Percentiles rank a stretch among this genome's conserved stretches.
Evolutionary conservation across 2,888 invertebrate species (phyloP).

Genomic region (Himalopsyche anomala): DNA sequence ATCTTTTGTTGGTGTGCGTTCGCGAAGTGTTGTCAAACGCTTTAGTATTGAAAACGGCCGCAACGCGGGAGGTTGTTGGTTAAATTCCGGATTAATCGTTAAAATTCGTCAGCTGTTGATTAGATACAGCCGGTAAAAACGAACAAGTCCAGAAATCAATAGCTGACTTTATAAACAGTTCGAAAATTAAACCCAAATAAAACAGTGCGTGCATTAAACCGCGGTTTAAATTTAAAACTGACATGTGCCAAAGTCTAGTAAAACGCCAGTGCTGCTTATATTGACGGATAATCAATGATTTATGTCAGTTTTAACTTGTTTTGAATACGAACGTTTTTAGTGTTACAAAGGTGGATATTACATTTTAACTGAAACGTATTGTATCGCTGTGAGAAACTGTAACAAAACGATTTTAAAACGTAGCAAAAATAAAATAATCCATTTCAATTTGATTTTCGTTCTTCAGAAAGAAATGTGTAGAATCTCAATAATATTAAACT

Average conservation of each 20-base stretch:
- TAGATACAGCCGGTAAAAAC: not conserved
- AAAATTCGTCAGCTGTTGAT: constrained; percentile 6
- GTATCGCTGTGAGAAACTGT: no score
- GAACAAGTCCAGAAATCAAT: not conserved
- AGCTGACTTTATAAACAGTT: not conserved
- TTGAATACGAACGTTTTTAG: not conserved
- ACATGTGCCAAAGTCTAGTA: constrained; percentile 28
- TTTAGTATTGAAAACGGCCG: constrained; percentile 9
- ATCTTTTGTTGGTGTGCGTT: constrained; percentile 5
- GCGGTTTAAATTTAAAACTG: constrained; percentile 2
- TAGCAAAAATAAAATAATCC: no score
- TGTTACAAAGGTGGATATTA: constrained; percentile 16
- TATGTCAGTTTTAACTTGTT: constrained; percentile 7
- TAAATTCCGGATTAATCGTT: constrained; percentile 5
- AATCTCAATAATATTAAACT: no score
- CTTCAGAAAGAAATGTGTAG: no score
- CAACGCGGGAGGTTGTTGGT: not conserved
- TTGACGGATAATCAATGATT: constrained; percentile 12
- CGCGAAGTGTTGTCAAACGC: constrained; percentile 21
- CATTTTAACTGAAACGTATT: not conserved
- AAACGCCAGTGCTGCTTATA: not conserved
- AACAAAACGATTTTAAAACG: no score
- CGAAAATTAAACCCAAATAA: no score
- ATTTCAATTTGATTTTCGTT: no score
- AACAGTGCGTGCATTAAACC: constrained; percentile 4